Conservation (phyloP, 2,888 invertebrate genomes). For the Rugalucina vietnamica region DNA sequence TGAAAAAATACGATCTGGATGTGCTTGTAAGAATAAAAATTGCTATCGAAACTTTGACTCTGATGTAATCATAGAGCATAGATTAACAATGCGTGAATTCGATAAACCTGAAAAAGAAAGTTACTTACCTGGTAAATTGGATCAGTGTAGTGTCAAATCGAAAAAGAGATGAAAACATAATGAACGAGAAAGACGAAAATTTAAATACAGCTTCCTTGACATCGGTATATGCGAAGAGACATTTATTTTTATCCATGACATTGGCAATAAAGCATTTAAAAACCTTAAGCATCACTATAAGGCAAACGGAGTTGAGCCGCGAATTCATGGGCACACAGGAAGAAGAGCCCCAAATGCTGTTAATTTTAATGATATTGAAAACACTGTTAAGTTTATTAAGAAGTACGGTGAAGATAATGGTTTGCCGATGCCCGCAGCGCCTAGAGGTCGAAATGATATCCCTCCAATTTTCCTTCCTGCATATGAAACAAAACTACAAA, state of each 20-base stretch:
- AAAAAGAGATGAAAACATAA: no score
- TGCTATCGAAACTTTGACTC: no score
- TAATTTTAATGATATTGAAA: neutral
- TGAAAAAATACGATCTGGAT: neutral
- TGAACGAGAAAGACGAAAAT: neutral
- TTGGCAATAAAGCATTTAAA: neutral
- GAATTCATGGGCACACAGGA: neutral
- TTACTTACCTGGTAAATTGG: no score
- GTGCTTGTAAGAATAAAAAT: no score
- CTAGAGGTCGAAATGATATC: neutral
- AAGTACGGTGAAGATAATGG: neutral
- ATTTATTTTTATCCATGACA: neutral
- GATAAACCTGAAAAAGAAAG: no score
- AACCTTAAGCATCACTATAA: neutral
- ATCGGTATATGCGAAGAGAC: neutral
- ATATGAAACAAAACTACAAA: neutral
- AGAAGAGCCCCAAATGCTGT: neutral
- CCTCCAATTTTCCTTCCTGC: neutral
- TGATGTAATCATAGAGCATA: no score
- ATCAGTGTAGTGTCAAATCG: no score
- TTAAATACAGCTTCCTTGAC: neutral
- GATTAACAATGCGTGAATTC: no score
- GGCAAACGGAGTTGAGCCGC: neutral
- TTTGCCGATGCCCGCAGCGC: neutral
- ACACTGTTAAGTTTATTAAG: neutral